Evolutionary conservation across 2,113 vertebrate genomes (phyloP), one percentile per base, ranked within the genome.

Genomic region (Channa maculata): DNA sequence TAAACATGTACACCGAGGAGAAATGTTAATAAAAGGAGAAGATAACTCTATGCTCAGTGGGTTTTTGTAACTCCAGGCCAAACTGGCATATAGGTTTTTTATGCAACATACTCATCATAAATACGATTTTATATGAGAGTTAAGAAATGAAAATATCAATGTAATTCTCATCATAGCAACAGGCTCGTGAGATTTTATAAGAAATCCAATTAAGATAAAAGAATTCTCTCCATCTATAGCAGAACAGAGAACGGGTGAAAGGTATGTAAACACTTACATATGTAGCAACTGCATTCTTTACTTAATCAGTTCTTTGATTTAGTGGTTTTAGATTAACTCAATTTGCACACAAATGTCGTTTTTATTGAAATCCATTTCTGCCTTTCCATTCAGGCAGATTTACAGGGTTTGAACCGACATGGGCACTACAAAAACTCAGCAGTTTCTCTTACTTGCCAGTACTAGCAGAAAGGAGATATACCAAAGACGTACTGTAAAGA

Each of bases 341-440:
- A 84, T 85, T 86, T 84, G 68, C 63, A 83, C 61, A 74, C 71
- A 55, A 78, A 84, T 83, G 77, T 44, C 49, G 24, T 24, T 24
- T 24, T 24, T 24, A 24, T 71, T 62, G 54, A 74, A 65, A 24
- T 24, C 24, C 24, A 24, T 24, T 24, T 24, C 24, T 24, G 24
- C 24, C 24, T 24, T 24, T 24, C 24, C 24, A 24, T 24, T 24
- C 24, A 74, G 51, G 58, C 55, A 80, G 73, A 74, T 81, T 83
- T 83, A 71, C 49, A 74, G 80, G 58, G 11, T 81, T 76, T 79
- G 57, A 79, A 75, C 48, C 51, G 53, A 71, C 61, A 48, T 0
- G 2, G 39, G 55, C 15, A 39, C 65, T 55, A 57, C 10, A 60
- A 65, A 79, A 50, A 24, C 7, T 69, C 64, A 67, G 43, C 44